These are phyloP conservation scores for Tetragnatha montana DNA, from an alignment of 2,888 invertebrate genomes.

Conservation along the genomic window DNA sequence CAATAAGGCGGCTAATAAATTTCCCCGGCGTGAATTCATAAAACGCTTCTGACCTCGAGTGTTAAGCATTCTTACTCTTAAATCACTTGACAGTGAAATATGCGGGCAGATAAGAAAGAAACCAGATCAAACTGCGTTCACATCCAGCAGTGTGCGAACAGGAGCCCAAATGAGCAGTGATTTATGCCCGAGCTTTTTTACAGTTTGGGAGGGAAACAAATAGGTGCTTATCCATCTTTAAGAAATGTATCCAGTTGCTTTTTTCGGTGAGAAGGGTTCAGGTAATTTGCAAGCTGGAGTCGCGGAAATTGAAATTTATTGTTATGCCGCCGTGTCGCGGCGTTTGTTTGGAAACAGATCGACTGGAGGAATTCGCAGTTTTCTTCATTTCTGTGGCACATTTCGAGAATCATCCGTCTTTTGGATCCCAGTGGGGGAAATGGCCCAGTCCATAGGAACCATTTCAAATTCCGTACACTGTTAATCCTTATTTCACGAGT, in stretches of 20 bases:
- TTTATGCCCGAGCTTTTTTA: slow-evolving; percentile 32
- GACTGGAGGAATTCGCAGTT: not conserved
- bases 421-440: too few species aligned
- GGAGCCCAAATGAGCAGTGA: slow-evolving; percentile 34
- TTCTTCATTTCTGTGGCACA: not conserved
- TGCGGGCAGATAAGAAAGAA: slow-evolving; percentile 50
- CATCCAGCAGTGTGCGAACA: slow-evolving; percentile 7
- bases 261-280: not conserved
- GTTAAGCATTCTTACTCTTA: slow-evolving; percentile 22
- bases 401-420: not conserved
- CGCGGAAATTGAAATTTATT: not conserved
- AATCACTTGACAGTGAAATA: slow-evolving; percentile 52
- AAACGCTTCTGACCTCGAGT: slow-evolving; percentile 11
- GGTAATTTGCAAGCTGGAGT: not conserved
- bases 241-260: not conserved
- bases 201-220: slow-evolving; percentile 9
- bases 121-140: slow-evolving; percentile 32
- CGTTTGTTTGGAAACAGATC: not conserved
- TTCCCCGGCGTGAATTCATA: not conserved
- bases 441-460: too few species aligned
- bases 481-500: too few species aligned
- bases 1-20: not conserved
- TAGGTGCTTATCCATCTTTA: not conserved
- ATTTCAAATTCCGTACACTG: too few species aligned
- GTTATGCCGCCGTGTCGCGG: not conserved